Evolutionary conservation across 2,113 vertebrate genomes (phyloP).

Genomic region (Todiramphus saurophagus): DNA sequence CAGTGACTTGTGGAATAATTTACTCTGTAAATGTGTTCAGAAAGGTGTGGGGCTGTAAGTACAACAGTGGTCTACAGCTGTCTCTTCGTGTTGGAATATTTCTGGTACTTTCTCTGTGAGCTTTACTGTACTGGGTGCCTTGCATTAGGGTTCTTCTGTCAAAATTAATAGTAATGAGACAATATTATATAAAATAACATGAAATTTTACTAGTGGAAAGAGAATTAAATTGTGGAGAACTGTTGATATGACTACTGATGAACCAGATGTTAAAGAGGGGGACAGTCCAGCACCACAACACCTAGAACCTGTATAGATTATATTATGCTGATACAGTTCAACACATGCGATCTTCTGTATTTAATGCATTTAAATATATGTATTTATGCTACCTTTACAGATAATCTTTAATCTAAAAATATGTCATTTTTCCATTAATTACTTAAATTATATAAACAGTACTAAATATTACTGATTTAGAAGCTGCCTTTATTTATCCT

Average conservation of each 20-base stretch:
- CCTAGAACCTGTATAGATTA: neutral
- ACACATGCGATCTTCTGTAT: neutral
- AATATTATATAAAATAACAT: neutral
- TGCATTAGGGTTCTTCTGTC: neutral
- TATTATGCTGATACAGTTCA: neutral
- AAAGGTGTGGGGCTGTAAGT: neutral
- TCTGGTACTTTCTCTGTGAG: neutral
- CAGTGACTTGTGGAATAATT: slow-evolving; percentile 8
- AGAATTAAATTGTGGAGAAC: neutral
- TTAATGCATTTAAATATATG: neutral
- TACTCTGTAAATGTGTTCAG: neutral
- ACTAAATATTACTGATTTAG: neutral
- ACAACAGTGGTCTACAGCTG: neutral
- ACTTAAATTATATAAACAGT: neutral
- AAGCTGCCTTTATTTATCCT: neutral
- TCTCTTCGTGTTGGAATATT: neutral
- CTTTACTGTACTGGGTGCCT: neutral
- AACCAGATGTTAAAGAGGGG: neutral
- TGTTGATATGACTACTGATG: neutral
- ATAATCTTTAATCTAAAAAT: neutral
- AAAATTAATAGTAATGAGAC: neutral
- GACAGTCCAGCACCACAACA: neutral
- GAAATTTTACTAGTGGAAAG: neutral
- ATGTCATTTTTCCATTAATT: neutral
- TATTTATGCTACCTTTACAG: neutral